These are phyloP conservation scores for Colius striatus DNA, from an alignment of 2,113 vertebrate species.

Conservation along the genomic window DNA sequence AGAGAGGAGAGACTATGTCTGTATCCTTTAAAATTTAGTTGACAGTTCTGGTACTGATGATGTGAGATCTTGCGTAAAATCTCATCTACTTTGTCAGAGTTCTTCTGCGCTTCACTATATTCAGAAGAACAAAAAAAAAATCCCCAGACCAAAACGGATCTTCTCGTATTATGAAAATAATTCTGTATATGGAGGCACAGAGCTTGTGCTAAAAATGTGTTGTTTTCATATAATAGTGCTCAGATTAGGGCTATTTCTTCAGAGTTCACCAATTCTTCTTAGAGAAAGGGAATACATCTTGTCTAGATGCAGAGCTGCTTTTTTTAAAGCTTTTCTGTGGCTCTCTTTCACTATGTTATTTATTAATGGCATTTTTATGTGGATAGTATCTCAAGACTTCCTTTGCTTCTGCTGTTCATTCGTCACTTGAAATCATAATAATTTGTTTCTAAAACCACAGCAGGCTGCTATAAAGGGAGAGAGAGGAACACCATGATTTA, in stretches of 20 bases:
- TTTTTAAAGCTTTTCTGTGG: neutral
- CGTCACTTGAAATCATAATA: conserved; percentile 37
- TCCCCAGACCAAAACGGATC: neutral
- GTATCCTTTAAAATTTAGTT: neutral
- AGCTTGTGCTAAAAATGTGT: neutral
- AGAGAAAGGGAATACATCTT: neutral
- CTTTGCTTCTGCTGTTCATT: conserved; percentile 47
- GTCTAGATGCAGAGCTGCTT: neutral
- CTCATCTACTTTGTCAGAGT: neutral
- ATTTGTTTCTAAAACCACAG: conserved; percentile 55
- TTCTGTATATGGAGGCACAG: neutral
- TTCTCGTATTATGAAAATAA: neutral
- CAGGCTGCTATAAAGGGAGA: conserved; percentile 46
- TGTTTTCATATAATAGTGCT: neutral
- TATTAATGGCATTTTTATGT: conserved; percentile 40
- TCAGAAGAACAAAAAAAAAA: neutral
- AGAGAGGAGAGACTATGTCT: neutral
- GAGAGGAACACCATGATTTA: conserved; percentile 42
- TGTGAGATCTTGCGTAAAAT: neutral
- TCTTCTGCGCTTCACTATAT: neutral
- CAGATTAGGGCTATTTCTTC: neutral
- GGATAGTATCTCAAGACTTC: conserved; percentile 15
- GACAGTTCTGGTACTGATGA: neutral
- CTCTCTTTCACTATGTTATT: neutral
- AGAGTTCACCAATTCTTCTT: neutral